Evolutionary conservation across 2,888 invertebrate genomes (phyloP).

Genomic region (Phyto melanocephala): DNA sequence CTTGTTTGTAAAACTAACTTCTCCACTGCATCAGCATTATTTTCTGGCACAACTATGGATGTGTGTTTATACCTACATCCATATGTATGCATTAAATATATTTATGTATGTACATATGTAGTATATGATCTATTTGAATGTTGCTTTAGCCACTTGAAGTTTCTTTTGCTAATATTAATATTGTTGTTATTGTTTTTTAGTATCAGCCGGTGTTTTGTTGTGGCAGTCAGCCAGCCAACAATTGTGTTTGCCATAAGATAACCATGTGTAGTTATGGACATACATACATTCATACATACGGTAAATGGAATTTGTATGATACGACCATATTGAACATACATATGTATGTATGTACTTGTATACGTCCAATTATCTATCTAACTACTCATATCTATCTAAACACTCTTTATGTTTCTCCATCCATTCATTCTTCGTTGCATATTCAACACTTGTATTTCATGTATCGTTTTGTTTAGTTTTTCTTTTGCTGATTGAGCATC

Average conservation of each 20-base stretch:
- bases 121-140: conserved; percentile 4
- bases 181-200: conserved; percentile 27
- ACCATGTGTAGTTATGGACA: background rate
- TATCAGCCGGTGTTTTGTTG: conserved; percentile 61
- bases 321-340: too few species aligned
- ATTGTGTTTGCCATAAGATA: conserved; percentile 48
- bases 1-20: conserved; percentile 33
- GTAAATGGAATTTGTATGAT: conserved; percentile 7
- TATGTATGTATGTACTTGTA: too few species aligned
- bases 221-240: conserved; percentile 37
- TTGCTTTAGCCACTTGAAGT: conserved; percentile 41
- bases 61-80: background rate
- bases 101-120: background rate
- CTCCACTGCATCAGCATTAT: conserved; percentile 16
- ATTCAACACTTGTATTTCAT: conserved; percentile 17
- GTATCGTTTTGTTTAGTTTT: background rate
- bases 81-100: too few species aligned
- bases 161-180: background rate
- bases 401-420: background rate
- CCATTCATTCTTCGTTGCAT: background rate
- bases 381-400: conserved; percentile 21
- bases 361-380: conserved; percentile 6
- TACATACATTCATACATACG: background rate
- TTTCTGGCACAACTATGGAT: background rate
- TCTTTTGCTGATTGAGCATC: conserved; percentile 41